phyloP scores from a whole-genome alignment of 2,888 invertebrate genomes.

The Drosophila subquinaria region DNA sequence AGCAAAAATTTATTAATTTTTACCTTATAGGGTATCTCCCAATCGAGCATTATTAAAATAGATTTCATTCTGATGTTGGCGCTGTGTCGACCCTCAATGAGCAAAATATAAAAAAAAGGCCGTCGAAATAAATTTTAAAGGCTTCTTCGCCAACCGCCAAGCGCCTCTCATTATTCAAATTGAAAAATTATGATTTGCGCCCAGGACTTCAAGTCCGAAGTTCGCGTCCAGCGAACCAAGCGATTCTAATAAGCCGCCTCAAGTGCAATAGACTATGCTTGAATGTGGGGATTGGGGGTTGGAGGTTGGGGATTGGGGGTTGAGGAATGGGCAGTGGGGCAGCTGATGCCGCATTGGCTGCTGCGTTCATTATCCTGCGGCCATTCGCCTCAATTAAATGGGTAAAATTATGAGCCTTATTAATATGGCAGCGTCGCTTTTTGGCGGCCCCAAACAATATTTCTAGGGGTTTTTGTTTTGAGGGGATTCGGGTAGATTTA shows the following conservation, averaged over 20 bases:
- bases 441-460: neutral
- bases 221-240: conserved; percentile 60
- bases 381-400: conserved; percentile 68
- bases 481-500: conserved; percentile 23
- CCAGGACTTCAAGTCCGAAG: conserved; percentile 59
- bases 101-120: conserved; percentile 46
- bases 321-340: conserved; percentile 3
- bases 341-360: conserved; percentile 53
- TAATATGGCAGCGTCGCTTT: conserved; percentile 48
- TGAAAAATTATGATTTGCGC: conserved; percentile 79
- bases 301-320: neutral
- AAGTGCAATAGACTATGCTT: conserved; percentile 61
- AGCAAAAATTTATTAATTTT: too few relatives aligned
- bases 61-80: neutral
- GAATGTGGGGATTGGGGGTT: neutral
- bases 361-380: conserved; percentile 64
- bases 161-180: conserved; percentile 77
- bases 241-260: conserved; percentile 76
- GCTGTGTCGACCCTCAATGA: conserved; percentile 3
- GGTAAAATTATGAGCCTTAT: conserved; percentile 70
- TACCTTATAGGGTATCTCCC: conserved; percentile 18
- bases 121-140: conserved; percentile 76
- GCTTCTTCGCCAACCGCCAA: conserved; percentile 61
- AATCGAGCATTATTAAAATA: neutral
- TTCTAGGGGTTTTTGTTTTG: neutral